These are phyloP conservation scores for Drosophila gunungcola DNA, from an alignment of 1,140 invertebrate species.

Conservation along the genomic window DNA sequence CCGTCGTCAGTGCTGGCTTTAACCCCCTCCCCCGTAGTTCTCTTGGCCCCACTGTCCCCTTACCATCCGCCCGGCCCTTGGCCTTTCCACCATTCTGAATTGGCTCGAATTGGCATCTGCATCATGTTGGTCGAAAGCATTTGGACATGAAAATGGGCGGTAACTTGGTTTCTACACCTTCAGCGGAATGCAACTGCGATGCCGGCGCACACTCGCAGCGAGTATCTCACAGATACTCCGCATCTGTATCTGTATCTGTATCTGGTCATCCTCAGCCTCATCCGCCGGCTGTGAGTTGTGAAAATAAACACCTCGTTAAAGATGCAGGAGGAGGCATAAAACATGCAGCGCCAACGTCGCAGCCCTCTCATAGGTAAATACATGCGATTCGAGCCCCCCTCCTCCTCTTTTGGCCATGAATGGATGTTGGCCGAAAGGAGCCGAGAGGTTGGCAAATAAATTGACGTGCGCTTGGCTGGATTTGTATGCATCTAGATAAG, in stretches of 20 bases:
- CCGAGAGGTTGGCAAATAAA: conserved; percentile 73
- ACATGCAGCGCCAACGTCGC: conserved; percentile 77
- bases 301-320: conserved; percentile 84
- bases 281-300: conserved; percentile 76
- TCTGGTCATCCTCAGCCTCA: conserved; percentile 19
- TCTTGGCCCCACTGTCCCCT: background rate
- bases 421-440: conserved; percentile 31
- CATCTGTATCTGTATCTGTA: conserved; percentile 17
- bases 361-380: conserved; percentile 69
- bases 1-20: conserved; percentile 61
- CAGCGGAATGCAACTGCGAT: conserved; percentile 47
- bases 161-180: conserved; percentile 80
- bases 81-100: conserved; percentile 32
- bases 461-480: conserved; percentile 81
- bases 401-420: conserved; percentile 28
- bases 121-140: conserved; percentile 67
- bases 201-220: conserved; percentile 31
- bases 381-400: conserved; percentile 30
- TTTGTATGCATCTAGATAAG: conserved; percentile 83
- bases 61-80: background rate
- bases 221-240: conserved; percentile 17
- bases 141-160: conserved; percentile 76
- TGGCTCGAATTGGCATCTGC: conserved; percentile 76
- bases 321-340: conserved; percentile 80
- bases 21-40: background rate